These are phyloP conservation scores for Caenorhabditis wallacei DNA, from an alignment of 2,888 invertebrate genomes.

Conservation along the genomic window DNA sequence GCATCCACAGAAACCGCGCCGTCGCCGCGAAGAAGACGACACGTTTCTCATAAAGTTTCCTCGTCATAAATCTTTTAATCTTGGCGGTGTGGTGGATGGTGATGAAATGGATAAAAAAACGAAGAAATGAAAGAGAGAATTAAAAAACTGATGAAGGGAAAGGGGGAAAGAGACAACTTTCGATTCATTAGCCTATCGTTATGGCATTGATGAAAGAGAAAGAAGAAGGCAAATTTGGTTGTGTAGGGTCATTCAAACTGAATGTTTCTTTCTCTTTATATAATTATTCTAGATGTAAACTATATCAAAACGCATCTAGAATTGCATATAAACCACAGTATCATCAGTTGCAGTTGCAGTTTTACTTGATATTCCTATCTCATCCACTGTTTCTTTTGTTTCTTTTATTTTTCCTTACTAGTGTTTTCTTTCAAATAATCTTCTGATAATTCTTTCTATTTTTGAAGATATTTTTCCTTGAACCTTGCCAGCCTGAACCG, in stretches of 20 bases:
- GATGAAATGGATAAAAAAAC: constrained; percentile 14
- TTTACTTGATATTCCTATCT: background rate
- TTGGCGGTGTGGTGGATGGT: constrained; percentile 30
- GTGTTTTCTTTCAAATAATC: no score
- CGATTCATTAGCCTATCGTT: constrained; percentile 23
- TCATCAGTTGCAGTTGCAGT: no score
- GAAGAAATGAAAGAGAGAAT: background rate
- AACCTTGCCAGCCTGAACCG: no score
- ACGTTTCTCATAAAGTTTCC: constrained; percentile 43
- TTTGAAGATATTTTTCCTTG: no score
- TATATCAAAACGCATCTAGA: no score
- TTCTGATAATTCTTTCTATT: no score
- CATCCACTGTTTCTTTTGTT: background rate
- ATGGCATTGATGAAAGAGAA: constrained; percentile 15
- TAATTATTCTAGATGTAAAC: no score
- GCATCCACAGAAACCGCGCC: constrained; percentile 34
- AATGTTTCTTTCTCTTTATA: background rate
- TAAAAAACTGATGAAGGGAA: constrained; percentile 19
- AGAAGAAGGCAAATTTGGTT: background rate
- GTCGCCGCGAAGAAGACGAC: constrained; percentile 22
- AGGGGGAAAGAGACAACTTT: constrained; percentile 10
- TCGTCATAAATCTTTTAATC: constrained; percentile 42
- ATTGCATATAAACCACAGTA: no score
- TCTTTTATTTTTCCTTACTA: no score
- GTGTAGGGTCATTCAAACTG: background rate